These are phyloP conservation scores for Myocastor coypus DNA, from an alignment of 2,113 vertebrate species.

Conservation along the genomic window DNA sequence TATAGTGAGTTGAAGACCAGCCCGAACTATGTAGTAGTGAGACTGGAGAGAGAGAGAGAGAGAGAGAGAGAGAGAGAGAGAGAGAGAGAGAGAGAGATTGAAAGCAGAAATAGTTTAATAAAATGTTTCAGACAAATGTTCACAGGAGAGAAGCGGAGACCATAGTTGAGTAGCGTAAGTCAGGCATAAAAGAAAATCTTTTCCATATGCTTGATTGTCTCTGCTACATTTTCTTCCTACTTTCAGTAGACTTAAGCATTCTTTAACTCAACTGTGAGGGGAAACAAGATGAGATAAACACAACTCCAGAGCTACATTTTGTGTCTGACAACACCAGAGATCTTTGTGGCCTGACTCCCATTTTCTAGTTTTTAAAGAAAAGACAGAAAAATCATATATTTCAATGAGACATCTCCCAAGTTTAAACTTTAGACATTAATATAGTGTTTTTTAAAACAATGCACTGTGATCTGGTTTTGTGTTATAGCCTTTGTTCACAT, in stretches of 20 bases:
- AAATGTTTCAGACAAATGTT: not conserved
- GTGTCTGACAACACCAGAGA: not conserved
- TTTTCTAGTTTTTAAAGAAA: slow-evolving; percentile 26
- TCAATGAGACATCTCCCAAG: not conserved
- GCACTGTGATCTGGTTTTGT: not conserved
- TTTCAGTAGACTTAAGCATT: not conserved
- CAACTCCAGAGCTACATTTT: not conserved
- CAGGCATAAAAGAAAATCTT: not conserved
- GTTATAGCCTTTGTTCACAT: not conserved
- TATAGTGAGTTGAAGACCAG: not conserved
- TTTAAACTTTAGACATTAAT: not conserved
- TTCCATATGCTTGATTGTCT: not conserved
- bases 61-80: too few species aligned
- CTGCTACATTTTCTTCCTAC: not conserved
- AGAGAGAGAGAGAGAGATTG: not conserved
- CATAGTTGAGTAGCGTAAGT: not conserved
- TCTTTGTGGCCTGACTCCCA: not conserved
- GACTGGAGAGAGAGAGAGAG: not conserved
- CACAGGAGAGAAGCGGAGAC: not conserved
- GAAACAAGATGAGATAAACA: not conserved
- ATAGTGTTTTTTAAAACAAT: slow-evolving; percentile 24
- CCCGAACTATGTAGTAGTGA: not conserved
- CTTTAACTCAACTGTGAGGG: not conserved
- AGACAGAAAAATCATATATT: slow-evolving; percentile 18
- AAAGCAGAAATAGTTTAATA: too few species aligned